Percentiles rank a stretch among this genome's conserved stretches.
Conservation (phyloP, 1,140 invertebrate species). For the Papilio machaon region DNA sequence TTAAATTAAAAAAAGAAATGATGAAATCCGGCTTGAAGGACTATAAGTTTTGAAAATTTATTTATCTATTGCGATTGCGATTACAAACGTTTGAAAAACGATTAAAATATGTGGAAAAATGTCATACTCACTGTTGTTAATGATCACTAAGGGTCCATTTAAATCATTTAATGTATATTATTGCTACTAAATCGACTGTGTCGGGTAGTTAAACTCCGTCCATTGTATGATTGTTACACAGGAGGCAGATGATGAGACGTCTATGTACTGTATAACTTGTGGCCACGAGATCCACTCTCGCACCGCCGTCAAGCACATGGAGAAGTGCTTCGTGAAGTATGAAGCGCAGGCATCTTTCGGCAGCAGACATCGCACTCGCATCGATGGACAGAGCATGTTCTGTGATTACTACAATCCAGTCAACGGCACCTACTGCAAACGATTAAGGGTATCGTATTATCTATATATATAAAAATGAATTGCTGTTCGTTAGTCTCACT, state of each 20-base stretch:
- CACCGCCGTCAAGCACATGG: slow-evolving; percentile 96
- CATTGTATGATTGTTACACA: slow-evolving; percentile 45
- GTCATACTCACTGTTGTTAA: too few relatives aligned
- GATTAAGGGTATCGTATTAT: slow-evolving; percentile 86
- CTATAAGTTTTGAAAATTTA: slow-evolving; percentile 42
- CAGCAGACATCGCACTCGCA: slow-evolving; percentile 95
- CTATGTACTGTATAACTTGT: slow-evolving; percentile 98
- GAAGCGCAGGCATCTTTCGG: slow-evolving; percentile 99
- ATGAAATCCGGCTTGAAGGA: neutral
- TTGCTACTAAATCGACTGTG: too few relatives aligned
- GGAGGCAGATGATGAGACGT: slow-evolving; percentile 91
- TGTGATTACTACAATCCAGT: slow-evolving; percentile 97
- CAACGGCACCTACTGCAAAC: slow-evolving; percentile 97
- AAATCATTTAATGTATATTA: too few relatives aligned
- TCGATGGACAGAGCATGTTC: slow-evolving; percentile 98
- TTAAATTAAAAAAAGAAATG: too few relatives aligned
- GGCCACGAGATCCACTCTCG: slow-evolving; percentile 95
- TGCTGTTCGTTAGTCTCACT: too few relatives aligned
- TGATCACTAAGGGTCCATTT: too few relatives aligned
- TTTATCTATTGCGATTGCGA: too few relatives aligned
- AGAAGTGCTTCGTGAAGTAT: slow-evolving; percentile 98
- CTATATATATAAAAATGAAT: too few relatives aligned
- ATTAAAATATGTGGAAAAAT: too few relatives aligned
- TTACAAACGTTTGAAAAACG: too few relatives aligned
- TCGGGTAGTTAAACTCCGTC: neutral